Evolutionary conservation across 2,888 invertebrate species (phyloP).

Genomic region (Lasioglossum leucozonium): DNA sequence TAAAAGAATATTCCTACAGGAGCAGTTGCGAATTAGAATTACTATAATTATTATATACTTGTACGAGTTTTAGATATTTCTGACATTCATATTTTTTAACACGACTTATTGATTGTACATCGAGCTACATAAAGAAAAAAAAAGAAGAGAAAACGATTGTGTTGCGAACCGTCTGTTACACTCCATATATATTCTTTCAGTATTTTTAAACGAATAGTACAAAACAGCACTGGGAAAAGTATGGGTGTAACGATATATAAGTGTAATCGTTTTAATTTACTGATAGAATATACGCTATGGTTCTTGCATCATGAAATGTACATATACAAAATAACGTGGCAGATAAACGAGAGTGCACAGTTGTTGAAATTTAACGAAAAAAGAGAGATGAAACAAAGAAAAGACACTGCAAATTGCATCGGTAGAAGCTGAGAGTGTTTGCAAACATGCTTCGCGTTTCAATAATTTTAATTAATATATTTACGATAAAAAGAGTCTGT

Average conservation of each 20-base stretch:
- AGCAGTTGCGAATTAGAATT: conserved; percentile 69
- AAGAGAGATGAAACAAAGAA: not conserved
- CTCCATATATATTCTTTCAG: conserved; percentile 69
- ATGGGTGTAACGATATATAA: conserved; percentile 41
- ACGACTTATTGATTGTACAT: conserved; percentile 68
- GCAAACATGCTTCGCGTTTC: conserved; percentile 59
- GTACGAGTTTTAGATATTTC: conserved; percentile 66
- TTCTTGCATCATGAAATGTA: conserved; percentile 60
- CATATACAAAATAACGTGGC: conserved; percentile 47
- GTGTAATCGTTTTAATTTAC: conserved; percentile 68
- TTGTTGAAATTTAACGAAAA: conserved; percentile 64
- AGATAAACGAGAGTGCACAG: conserved; percentile 53
- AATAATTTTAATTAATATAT: conserved; percentile 50
- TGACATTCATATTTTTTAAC: conserved; percentile 74
- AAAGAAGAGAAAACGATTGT: conserved; percentile 43
- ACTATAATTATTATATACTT: conserved; percentile 62
- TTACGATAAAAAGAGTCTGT: conserved; percentile 36
- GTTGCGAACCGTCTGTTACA: conserved; percentile 60
- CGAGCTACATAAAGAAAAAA: conserved; percentile 48
- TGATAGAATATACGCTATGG: conserved; percentile 67
- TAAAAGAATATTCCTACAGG: conserved; percentile 74
- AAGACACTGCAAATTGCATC: conserved; percentile 50
- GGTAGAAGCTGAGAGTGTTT: conserved; percentile 52
- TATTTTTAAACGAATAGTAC: conserved; percentile 72
- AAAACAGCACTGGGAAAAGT: conserved; percentile 58